Evolutionary conservation across 1,140 invertebrate species (phyloP).

Genomic region (Orussus abietinus): DNA sequence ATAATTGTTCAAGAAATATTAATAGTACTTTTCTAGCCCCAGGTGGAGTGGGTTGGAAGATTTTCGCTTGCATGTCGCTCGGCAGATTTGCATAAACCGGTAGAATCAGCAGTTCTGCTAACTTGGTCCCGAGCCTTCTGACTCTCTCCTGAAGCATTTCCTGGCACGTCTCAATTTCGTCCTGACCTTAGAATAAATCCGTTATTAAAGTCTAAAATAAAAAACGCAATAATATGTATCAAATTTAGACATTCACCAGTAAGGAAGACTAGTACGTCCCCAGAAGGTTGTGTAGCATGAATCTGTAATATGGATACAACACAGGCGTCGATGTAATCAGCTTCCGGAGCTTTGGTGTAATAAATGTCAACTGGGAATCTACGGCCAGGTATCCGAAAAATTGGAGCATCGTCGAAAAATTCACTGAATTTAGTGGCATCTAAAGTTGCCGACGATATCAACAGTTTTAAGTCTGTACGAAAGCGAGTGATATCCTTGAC

Average conservation of each 20-base stretch:
- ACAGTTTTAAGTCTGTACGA: slow-evolving; percentile 88
- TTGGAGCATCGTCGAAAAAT: slow-evolving; percentile 98
- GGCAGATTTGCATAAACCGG: slow-evolving; percentile 98
- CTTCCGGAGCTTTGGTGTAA: slow-evolving; percentile 98
- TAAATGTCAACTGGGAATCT: slow-evolving; percentile 92
- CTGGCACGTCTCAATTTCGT: slow-evolving; percentile 96
- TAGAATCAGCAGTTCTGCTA: slow-evolving; percentile 88
- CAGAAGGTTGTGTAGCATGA: slow-evolving; percentile 91
- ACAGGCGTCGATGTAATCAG: slow-evolving; percentile 96
- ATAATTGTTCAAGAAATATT: neutral
- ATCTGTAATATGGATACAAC: slow-evolving; percentile 97
- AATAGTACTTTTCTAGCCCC: slow-evolving; percentile 81
- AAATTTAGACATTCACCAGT: slow-evolving; percentile 66
- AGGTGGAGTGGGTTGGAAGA: slow-evolving; percentile 93
- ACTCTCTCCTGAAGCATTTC: slow-evolving; percentile 90
- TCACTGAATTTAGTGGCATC: slow-evolving; percentile 98
- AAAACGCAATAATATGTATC: slow-evolving; percentile 6
- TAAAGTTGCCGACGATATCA: slow-evolving; percentile 97
- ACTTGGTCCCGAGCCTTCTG: slow-evolving; percentile 85
- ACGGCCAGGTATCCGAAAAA: slow-evolving; percentile 93
- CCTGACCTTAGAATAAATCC: slow-evolving; percentile 55
- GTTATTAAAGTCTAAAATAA: slow-evolving; percentile 6
- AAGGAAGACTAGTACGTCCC: slow-evolving; percentile 95
- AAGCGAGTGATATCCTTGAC: slow-evolving; percentile 97
- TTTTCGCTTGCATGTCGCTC: slow-evolving; percentile 98